Evolutionary conservation across 2,797 vertebrate genomes (phyloP), one percentile per base, ranked within the genome.

Genomic region (Okamejei kenojei): DNA sequence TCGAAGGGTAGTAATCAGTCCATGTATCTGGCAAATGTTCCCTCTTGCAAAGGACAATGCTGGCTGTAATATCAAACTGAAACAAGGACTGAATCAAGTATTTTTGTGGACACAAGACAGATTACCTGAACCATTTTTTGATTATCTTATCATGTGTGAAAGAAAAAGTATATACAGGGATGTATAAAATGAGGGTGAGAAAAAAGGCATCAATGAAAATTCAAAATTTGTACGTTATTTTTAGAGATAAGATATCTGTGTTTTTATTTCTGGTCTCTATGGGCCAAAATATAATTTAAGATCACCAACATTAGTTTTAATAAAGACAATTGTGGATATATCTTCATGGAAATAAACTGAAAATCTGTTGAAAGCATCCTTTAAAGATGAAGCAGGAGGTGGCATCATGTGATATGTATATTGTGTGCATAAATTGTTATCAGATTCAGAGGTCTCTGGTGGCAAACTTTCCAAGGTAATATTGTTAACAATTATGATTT

Each of bases 391-490:
- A 82, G 93, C 32, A 91, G 80, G 86, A 94, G 8, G 0, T 8
- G 23, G 26, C 90, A 0, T 0, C 93, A 93, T 63, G 94, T 93
- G 32, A 1, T 71, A 29, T 92, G 0, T 11, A 92, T 93, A 77
- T 82, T 8, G 32, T 92, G 90, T 0, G 2, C 93, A 90, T 7
- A 93, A 94, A 94, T 82, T 93, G 3, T 92, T 95, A 93, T 21
- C 21, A 8, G 81, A 68, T 8, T 90, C 38, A 7, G 63, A 93
- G 77, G 90, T 93, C 61, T 93, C 13, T 0, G 26, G 81, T 61
- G 78, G 0, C 38, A 94, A 93, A 94, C 0, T 93, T 93, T 94
- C 80, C 19, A 79, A 19, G 78, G 73, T 94, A 94, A 93, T 93
- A 78, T 63, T 0, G 0, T 93, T 94, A 94, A 93, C 29, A 38